Evolutionary conservation across 2,888 invertebrate genomes (phyloP).

Genomic region (Acleris holmiana): DNA sequence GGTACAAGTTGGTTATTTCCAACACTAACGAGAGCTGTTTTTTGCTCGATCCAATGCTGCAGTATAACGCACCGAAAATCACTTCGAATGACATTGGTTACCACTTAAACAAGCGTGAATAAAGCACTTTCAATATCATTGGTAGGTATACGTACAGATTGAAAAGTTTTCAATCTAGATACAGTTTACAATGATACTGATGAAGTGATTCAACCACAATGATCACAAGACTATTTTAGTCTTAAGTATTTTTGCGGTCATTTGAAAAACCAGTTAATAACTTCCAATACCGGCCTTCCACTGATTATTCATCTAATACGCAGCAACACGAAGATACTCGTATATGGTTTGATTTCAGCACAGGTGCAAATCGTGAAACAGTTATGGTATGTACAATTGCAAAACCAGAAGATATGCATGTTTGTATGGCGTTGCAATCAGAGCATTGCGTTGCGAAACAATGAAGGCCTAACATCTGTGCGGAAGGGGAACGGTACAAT

Average conservation of each 20-base stretch:
- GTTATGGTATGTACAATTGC: slow-evolving; percentile 60
- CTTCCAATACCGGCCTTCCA: no score
- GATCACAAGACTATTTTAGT: background rate
- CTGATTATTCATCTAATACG: no score
- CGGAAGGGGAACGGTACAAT: slow-evolving; percentile 63
- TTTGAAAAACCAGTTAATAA: no score
- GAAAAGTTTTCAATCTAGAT: no score
- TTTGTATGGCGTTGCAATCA: slow-evolving; percentile 74
- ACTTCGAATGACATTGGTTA: slow-evolving; percentile 55
- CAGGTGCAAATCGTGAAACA: slow-evolving; percentile 26
- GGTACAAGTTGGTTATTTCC: slow-evolving; percentile 64
- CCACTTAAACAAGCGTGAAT: slow-evolving; percentile 29
- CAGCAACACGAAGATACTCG: no score
- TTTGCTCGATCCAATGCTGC: slow-evolving; percentile 68
- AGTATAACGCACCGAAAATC: slow-evolving; percentile 50
- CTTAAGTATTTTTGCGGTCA: no score
- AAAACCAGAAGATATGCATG: slow-evolving; percentile 55
- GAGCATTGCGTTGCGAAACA: slow-evolving; percentile 80
- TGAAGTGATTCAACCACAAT: no score
- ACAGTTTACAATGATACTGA: no score
- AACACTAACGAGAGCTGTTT: slow-evolving; percentile 60
- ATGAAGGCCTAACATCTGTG: slow-evolving; percentile 71
- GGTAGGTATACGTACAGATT: slow-evolving; percentile 1
- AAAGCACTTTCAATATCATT: slow-evolving; percentile 39
- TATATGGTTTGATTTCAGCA: slow-evolving; percentile 12